Evolutionary conservation across 2,888 invertebrate genomes (phyloP), one percentile per base, ranked within the genome.

Genomic region (Drepana falcataria): DNA sequence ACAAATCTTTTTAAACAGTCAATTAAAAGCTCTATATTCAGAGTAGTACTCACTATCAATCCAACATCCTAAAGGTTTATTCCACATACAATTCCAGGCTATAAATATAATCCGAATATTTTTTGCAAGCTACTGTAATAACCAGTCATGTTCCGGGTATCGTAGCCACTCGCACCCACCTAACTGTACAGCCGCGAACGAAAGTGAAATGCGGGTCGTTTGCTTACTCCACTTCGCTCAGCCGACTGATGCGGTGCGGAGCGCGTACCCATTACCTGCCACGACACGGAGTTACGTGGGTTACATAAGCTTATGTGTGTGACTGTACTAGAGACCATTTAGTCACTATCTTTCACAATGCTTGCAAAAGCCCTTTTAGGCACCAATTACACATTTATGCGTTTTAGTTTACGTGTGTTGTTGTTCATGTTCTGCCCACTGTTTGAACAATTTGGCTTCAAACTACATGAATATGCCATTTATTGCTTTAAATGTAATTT

Each of bases 121-220:
- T 44, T 44, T 44, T 44, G 44, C 44, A 34, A 49, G 48, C 51
- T 54, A 54, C 54, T 57, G 37, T 51, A 21, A 52, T 47, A 41
- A 21, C 37, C 53, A 49, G 49, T 21, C 21, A 21, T 54, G 56
- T 59, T 59, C 60, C 63, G 66, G 41, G 61, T 61, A 68, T 56
- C 21, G 21, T 21, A 60, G 61, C 58, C 63, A 59, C 59, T 54
- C 55, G 64, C 60, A 59, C 59, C 60, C 58, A 65, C 52, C 60
- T 81, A 81, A 79, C 81, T 72, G 81, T 81, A 75, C 68, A 53
- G n/a, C 33, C 53, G 48, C 61, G 34, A 68, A 70, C 62, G 81
- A 81, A 75, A 81, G 79, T 73, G 79, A 81, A 75, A 77, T 64
- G 68, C 57, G 62, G 63, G 66, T 69, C 72, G 75, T 71, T 75